phyloP scores from a whole-genome alignment of 2,113 vertebrate genomes.

The Antennarius striatus region DNA sequence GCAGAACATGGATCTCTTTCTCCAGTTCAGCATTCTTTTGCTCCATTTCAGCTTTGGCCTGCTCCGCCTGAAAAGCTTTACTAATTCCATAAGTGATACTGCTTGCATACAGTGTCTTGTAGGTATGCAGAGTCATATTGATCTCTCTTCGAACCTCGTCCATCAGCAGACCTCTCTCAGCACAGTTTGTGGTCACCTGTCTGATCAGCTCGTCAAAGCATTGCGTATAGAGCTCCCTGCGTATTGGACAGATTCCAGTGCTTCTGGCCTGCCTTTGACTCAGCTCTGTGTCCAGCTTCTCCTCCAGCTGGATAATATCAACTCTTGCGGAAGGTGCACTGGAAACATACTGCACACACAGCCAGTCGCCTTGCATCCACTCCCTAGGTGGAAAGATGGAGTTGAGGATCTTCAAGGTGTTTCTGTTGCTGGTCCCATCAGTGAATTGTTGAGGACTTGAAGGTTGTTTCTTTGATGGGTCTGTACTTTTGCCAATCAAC shows the following conservation, averaged over 20 bases:
- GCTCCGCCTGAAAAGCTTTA: slow-evolving; percentile 87
- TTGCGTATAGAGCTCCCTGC: slow-evolving; percentile 90
- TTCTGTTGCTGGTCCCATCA: slow-evolving; percentile 55
- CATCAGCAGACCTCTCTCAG: slow-evolving; percentile 89
- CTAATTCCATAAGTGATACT: slow-evolving; percentile 90
- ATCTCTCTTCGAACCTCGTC: slow-evolving; percentile 90
- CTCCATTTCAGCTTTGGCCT: slow-evolving; percentile 84
- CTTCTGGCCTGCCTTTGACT: slow-evolving; percentile 87
- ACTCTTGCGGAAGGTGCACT: slow-evolving; percentile 86
- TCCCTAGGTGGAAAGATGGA: slow-evolving; percentile 91
- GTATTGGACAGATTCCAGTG: slow-evolving; percentile 91
- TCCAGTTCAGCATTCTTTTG: slow-evolving; percentile 80
- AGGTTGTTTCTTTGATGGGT: slow-evolving; percentile 78
- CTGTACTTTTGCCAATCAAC: slow-evolving; percentile 81
- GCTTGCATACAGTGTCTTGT: slow-evolving; percentile 89
- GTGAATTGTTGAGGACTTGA: too few relatives aligned
- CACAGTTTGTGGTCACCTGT: slow-evolving; percentile 91
- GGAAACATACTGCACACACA: slow-evolving; percentile 93
- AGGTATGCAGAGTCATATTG: slow-evolving; percentile 86
- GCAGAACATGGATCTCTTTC: slow-evolving; percentile 83
- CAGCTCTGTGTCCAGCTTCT: slow-evolving; percentile 86
- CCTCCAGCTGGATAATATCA: slow-evolving; percentile 87
- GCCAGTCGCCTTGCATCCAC: slow-evolving; percentile 84
- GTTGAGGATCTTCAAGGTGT: slow-evolving; percentile 87
- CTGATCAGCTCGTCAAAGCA: slow-evolving; percentile 97